These are phyloP conservation scores for Puntigrus tetrazona DNA, from an alignment of 2,113 vertebrate genomes.

Conservation along the genomic window DNA sequence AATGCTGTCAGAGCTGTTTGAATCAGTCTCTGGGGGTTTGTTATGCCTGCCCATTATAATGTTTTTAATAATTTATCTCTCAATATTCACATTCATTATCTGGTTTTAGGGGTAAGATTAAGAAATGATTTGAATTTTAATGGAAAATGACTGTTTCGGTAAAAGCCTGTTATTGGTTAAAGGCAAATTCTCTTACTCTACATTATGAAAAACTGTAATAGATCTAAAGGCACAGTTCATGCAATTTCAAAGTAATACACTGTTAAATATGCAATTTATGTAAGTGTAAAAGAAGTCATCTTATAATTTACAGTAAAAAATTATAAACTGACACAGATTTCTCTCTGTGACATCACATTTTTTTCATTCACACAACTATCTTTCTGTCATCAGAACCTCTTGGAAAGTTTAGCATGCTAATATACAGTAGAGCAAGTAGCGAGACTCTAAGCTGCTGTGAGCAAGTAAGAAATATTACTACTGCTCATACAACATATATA, in stretches of 20 bases:
- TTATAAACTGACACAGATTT: neutral
- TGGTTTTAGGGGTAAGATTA: neutral
- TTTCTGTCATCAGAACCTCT: no score
- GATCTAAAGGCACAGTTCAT: neutral
- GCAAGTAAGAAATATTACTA: no score
- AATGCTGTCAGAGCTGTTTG: neutral
- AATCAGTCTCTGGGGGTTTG: constrained; percentile 1
- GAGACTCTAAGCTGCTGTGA: no score
- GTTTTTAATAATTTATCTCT: neutral
- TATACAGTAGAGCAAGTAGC: no score
- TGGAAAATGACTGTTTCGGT: neutral
- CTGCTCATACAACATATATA: no score
- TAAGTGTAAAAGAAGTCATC: neutral
- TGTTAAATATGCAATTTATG: neutral
- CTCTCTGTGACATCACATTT: no score
- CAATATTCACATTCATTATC: neutral
- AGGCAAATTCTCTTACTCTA: neutral
- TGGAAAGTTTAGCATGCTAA: no score
- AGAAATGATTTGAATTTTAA: neutral
- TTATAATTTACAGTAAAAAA: neutral
- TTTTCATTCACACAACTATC: no score
- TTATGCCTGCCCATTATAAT: neutral
- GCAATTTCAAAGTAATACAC: neutral
- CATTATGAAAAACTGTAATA: neutral
- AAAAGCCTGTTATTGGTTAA: neutral